Evolutionary conservation across 2,797 vertebrate genomes (phyloP).

Genomic region (Mallotus villosus): DNA sequence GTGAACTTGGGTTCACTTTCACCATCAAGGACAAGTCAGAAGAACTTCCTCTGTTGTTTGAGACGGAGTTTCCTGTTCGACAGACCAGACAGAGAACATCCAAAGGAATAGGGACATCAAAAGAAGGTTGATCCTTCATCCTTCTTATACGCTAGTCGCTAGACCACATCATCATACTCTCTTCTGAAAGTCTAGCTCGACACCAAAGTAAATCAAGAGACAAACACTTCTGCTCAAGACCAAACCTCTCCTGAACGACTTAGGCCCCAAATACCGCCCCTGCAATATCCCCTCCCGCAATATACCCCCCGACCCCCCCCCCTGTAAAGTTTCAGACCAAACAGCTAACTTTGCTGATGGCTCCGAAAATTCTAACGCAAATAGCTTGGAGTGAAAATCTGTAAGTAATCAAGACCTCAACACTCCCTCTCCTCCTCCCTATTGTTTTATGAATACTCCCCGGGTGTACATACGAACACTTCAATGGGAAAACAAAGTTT

Average conservation of each 20-base stretch:
- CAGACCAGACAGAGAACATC: slow-evolving; percentile 33
- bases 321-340: slow-evolving; percentile 41
- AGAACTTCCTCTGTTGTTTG: slow-evolving; percentile 12
- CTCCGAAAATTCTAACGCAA: slow-evolving; percentile 35
- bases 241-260: slow-evolving; percentile 17
- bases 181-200: slow-evolving; percentile 15
- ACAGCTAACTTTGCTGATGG: slow-evolving; percentile 37
- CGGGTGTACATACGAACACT: neutral
- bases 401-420: slow-evolving; percentile 53
- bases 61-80: slow-evolving; percentile 30
- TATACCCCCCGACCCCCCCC: neutral
- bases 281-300: slow-evolving; percentile 40
- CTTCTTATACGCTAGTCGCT: slow-evolving; percentile 18
- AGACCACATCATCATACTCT: slow-evolving; percentile 10
- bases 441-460: neutral
- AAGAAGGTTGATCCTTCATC: slow-evolving; percentile 24
- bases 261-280: slow-evolving; percentile 27
- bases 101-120: slow-evolving; percentile 14
- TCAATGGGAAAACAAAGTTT: slow-evolving; percentile 5
- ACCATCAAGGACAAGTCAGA: slow-evolving; percentile 27
- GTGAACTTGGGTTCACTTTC: slow-evolving; percentile 8
- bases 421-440: slow-evolving; percentile 22
- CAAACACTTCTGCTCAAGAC: slow-evolving; percentile 20
- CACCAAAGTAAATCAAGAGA: slow-evolving; percentile 13
- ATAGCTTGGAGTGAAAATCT: slow-evolving; percentile 54